Conservation (phyloP, 92 coral and sea anemone genomes). For the Galaxea fascicularis region DNA sequence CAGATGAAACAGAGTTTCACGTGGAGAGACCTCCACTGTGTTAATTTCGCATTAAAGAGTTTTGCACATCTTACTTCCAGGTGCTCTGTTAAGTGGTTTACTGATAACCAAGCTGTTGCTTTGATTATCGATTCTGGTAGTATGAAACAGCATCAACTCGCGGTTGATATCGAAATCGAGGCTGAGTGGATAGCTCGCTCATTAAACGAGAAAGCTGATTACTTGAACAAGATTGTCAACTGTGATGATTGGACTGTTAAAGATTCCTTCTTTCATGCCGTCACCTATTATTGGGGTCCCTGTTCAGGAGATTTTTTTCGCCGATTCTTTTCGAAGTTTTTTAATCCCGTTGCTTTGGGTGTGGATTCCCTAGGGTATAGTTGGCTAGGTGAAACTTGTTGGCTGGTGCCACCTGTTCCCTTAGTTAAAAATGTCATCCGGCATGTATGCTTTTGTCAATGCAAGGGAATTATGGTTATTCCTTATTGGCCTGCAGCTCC, state of each 20-base stretch:
- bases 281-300: slow-evolving; percentile 50
- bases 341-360: slow-evolving; percentile 55
- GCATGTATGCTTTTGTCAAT: slow-evolving; percentile 17
- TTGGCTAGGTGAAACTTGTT: slow-evolving; percentile 60
- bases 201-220: slow-evolving; percentile 28
- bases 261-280: slow-evolving; percentile 37
- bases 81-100: slow-evolving; percentile 58
- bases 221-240: too few species aligned
- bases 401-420: slow-evolving; percentile 65
- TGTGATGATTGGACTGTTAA: slow-evolving; percentile 65
- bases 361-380: slow-evolving; percentile 60
- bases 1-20: slow-evolving; percentile 64
- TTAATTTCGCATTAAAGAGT: slow-evolving; percentile 43
- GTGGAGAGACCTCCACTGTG: slow-evolving; percentile 65
- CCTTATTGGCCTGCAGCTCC: slow-evolving; percentile 38
- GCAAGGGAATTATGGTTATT: slow-evolving; percentile 26
- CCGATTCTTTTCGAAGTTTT: slow-evolving; percentile 30
- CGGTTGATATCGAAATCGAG: slow-evolving; percentile 32
- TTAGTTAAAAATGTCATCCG: slow-evolving; percentile 22
- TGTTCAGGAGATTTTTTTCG: slow-evolving; percentile 69
- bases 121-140: slow-evolving; percentile 64
- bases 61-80: slow-evolving; percentile 30
- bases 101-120: slow-evolving; percentile 71
- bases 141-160: slow-evolving; percentile 58
- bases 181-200: slow-evolving; percentile 65